Conservation (phyloP, 1,140 invertebrate genomes). For the Aplysia californica region DNA sequence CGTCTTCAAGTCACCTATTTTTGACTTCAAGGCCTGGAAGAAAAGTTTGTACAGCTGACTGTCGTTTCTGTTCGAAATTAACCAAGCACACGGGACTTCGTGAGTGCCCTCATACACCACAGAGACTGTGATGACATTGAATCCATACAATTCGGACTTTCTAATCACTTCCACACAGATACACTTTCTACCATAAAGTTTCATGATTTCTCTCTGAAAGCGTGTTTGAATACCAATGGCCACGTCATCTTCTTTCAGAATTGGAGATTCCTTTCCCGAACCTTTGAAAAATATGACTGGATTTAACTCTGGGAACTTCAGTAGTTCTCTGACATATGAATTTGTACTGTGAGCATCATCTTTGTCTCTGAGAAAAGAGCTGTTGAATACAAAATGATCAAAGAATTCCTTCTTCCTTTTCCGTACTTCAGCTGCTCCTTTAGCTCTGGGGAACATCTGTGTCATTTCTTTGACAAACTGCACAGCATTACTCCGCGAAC, state of each 20-base stretch:
- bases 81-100: constrained; percentile 17
- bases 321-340: background rate
- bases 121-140: constrained; percentile 8
- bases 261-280: background rate
- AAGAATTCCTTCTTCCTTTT: too few relatives aligned
- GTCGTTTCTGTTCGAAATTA: constrained; percentile 3
- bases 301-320: background rate
- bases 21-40: background rate
- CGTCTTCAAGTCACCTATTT: background rate
- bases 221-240: background rate
- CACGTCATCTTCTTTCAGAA: background rate
- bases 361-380: background rate
- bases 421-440: too few relatives aligned
- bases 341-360: constrained; percentile 5
- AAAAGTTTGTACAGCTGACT: background rate
- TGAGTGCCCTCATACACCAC: background rate
- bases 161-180: constrained; percentile 2
- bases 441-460: too few relatives aligned
- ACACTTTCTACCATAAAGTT: constrained; percentile 7
- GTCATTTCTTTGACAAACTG: too few relatives aligned
- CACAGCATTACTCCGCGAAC: too few relatives aligned
- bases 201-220: constrained; percentile 23
- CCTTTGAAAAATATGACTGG: constrained; percentile 13
- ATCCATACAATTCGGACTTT: background rate
- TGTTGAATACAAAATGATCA: background rate